Evolutionary conservation across 1,140 invertebrate species (phyloP), one percentile per base, ranked within the genome.

Genomic region (Drosophila subpulchrella): DNA sequence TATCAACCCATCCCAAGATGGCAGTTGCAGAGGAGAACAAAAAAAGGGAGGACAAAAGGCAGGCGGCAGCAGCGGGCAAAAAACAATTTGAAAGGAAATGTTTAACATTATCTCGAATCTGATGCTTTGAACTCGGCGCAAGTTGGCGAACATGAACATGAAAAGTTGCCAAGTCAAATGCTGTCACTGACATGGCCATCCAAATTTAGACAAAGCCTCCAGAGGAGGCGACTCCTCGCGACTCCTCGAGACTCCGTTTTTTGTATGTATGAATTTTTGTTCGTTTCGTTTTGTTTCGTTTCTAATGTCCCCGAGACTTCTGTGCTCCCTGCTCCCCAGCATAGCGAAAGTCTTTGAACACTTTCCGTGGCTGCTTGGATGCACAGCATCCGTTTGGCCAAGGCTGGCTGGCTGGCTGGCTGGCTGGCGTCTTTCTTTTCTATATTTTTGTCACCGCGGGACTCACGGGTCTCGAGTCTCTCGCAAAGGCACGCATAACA

Each of bases 131-230:
- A 88, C 82, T 83, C 62, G 51, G 83, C 83, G 83, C 83, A 77
- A 82, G 78, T 88, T 78, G 83, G 68, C 66, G 62, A 77, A 77
- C 55, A 50, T 77, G 74, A 76, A 77, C 82, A 81, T 82, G 77
- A 76, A 83, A 81, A 81, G 82, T 76, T 72, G 66, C 68, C 83
- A 78, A 85, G 75, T 75, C 78, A 88, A 82, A 88, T 75, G 82
- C 79, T 89, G 83, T 89, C 84, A 89, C 75, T 51, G 67, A 89
- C 84, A 89, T 86, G 83, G 81, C 84, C 76, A 78, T 83, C 83
- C 84, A 86, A 86, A 89, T 86, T 86, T 86, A 89, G 83, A 86
- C 71, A 86, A 86, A 89, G 84, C 84, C 79, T 82, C 81, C 83
- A 82, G 83, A 86, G 78, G 78, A 86, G 75, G 53, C 63, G 55